A percentile compares a stretch with the other conserved stretches of the same genome.
Conservation (phyloP, 2,113 vertebrate genomes). For the Cottus gobio region DNA sequence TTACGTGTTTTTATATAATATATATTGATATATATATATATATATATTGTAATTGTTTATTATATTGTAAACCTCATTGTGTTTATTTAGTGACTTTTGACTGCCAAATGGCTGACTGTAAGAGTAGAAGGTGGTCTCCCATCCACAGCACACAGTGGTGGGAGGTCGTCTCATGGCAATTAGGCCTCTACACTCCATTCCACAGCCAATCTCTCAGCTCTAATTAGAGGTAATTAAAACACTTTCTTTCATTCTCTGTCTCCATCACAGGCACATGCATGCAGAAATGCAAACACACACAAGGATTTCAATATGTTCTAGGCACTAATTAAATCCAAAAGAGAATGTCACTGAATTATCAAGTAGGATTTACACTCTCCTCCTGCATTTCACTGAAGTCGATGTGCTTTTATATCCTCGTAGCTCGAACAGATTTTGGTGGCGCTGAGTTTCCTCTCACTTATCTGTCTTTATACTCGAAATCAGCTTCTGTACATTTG, state of each 20-base stretch:
- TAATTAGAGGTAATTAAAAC: slow-evolving; percentile 70
- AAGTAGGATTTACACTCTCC: slow-evolving; percentile 20
- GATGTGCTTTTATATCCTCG: background rate
- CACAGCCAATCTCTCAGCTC: slow-evolving; percentile 36
- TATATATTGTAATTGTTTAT: background rate
- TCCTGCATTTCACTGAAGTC: background rate
- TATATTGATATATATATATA: background rate
- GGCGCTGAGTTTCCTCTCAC: background rate
- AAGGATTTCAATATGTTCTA: slow-evolving; percentile 12
- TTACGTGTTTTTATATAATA: background rate
- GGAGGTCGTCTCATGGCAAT: slow-evolving; percentile 41
- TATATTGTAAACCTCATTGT: background rate
- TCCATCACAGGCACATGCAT: slow-evolving; percentile 8
- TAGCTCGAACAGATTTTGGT: background rate
- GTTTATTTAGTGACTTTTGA: slow-evolving; percentile 4
- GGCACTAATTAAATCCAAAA: slow-evolving; percentile 38
- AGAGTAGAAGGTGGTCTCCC: slow-evolving; percentile 32
- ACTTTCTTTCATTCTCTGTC: slow-evolving; percentile 19
- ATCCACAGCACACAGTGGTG: slow-evolving; percentile 4
- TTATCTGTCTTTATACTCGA: background rate
- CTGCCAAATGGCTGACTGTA: slow-evolving; percentile 1
- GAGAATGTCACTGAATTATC: slow-evolving; percentile 35
- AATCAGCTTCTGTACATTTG: slow-evolving; percentile 14
- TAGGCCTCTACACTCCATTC: slow-evolving; percentile 48
- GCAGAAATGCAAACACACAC: slow-evolving; percentile 12